phyloP scores from a whole-genome alignment of 2,113 vertebrate genomes.

The Microcebus jonahi region DNA sequence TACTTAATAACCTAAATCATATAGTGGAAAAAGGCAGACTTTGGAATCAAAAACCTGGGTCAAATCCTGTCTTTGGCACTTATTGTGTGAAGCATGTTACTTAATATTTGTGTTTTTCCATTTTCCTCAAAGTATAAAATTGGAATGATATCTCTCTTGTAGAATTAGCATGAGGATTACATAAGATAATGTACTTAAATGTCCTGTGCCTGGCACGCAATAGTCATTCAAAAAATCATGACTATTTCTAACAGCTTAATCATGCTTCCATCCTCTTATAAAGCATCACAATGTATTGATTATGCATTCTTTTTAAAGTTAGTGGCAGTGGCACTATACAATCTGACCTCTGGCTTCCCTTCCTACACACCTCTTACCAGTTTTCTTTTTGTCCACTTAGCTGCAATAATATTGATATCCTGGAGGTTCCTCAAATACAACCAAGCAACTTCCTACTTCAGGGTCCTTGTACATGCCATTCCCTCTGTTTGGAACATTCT shows the following conservation, averaged over 20 bases:
- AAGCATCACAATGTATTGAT: background rate
- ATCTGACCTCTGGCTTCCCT: background rate
- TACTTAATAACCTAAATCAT: too few species aligned
- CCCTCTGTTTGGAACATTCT: constrained; percentile 20
- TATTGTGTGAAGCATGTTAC: background rate
- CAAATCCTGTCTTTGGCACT: background rate
- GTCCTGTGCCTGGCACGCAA: background rate
- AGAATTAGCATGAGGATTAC: background rate
- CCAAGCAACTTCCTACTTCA: background rate
- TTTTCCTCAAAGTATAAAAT: constrained; percentile 22
- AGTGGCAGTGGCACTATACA: background rate
- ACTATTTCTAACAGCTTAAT: background rate
- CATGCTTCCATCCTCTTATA: background rate
- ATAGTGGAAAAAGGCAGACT: background rate
- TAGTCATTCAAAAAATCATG: background rate
- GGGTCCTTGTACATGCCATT: background rate
- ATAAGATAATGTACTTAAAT: background rate
- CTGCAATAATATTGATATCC: background rate
- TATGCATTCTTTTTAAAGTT: constrained; percentile 15
- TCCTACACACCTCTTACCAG: background rate
- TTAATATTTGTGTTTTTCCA: constrained; percentile 13
- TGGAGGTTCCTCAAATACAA: background rate
- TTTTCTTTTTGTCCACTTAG: background rate
- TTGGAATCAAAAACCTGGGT: background rate
- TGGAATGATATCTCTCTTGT: background rate